These are phyloP conservation scores for Drosophila greeni DNA, from an alignment of 2,888 invertebrate species.

Conservation along the genomic window DNA sequence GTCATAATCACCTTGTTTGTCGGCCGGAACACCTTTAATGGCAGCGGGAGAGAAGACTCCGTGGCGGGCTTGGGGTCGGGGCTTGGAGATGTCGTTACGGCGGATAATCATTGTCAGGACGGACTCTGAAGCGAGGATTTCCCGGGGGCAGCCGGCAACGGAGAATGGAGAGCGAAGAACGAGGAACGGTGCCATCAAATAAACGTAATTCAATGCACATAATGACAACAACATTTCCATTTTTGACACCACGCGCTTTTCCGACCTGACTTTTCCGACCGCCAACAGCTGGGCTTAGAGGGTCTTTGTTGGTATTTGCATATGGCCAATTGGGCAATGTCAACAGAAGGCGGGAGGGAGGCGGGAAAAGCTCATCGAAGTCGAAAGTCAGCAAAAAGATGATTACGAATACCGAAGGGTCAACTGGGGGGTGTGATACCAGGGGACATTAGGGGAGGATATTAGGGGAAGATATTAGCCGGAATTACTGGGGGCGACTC, in stretches of 20 bases:
- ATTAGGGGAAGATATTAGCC: slow-evolving; percentile 8
- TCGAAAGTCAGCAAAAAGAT: slow-evolving; percentile 35
- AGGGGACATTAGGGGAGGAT: slow-evolving; percentile 1
- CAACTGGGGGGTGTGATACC: slow-evolving; percentile 4
- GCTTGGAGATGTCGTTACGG: slow-evolving; percentile 52
- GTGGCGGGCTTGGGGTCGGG: not conserved
- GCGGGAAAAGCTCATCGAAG: slow-evolving; percentile 22
- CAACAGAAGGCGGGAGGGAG: slow-evolving; percentile 43
- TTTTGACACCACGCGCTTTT: slow-evolving; percentile 41
- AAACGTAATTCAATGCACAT: slow-evolving; percentile 72
- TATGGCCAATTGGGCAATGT: slow-evolving; percentile 70
- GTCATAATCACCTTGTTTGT: slow-evolving; percentile 70
- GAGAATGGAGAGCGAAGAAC: not conserved
- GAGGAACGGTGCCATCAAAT: slow-evolving; percentile 55
- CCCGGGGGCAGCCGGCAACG: slow-evolving; percentile 22
- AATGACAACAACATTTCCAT: slow-evolving; percentile 70
- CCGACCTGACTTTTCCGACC: slow-evolving; percentile 1
- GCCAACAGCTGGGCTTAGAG: slow-evolving; percentile 29
- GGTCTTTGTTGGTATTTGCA: slow-evolving; percentile 54
- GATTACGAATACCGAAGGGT: slow-evolving; percentile 21
- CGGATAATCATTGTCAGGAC: slow-evolving; percentile 60
- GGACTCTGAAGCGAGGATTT: slow-evolving; percentile 4
- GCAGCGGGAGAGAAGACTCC: slow-evolving; percentile 5
- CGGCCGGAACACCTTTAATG: slow-evolving; percentile 65
- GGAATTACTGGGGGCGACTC: slow-evolving; percentile 3